Conservation (phyloP, 2,888 invertebrate species). For the Lapara coniferarum region DNA sequence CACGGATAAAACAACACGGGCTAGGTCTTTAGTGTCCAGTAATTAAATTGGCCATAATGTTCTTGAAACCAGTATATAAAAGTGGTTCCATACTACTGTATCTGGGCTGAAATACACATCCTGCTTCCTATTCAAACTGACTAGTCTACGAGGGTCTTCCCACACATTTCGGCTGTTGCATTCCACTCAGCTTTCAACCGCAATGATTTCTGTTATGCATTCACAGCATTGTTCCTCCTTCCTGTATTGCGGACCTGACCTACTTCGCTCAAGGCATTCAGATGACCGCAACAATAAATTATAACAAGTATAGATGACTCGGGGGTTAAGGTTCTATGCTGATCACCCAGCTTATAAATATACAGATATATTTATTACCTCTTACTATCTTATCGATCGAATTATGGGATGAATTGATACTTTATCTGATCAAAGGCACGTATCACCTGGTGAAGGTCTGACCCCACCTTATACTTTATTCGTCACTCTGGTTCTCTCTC, state of each 20-base stretch:
- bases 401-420: not conserved
- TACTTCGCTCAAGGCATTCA: not conserved
- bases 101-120: too few species aligned
- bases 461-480: too few species aligned
- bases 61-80: too few species aligned
- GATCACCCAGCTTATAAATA: not conserved
- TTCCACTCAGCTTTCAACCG: not conserved
- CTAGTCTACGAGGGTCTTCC: too few species aligned
- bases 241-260: not conserved
- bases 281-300: not conserved
- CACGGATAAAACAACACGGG: too few species aligned
- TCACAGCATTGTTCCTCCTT: not conserved
- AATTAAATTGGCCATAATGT: too few species aligned
- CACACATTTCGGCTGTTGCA: not conserved
- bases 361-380: not conserved
- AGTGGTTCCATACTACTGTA: too few species aligned
- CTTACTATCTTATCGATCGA: not conserved
- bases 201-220: not conserved
- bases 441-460: not conserved
- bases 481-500: too few species aligned
- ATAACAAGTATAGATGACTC: not conserved
- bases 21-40: too few species aligned
- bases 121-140: not conserved
- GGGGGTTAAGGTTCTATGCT: not conserved
- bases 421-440: not conserved